Base-by-base conservation (phyloP, 2,888 invertebrate genomes). In the Cacoxenus indagator region DNA sequence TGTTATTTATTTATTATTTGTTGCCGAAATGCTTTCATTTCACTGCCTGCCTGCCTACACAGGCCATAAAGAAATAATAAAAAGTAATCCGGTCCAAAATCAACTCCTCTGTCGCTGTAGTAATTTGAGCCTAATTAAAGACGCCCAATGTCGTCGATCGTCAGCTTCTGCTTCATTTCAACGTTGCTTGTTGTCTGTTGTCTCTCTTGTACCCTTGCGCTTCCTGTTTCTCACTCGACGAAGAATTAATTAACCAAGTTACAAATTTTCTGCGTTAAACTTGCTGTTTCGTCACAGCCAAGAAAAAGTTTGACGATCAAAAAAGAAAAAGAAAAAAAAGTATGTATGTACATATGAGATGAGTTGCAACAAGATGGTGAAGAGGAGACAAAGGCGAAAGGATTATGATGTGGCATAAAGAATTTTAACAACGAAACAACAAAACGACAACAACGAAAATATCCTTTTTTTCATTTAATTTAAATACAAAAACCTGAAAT, bases 211-310 rank as follows among this genome's bases (percentile, higher is more conserved):
- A 4, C 31, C 31, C 9, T 4, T 9, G 5, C 31, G 37, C 37
- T 37, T 37, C 37, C 37, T 37, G 37, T 37, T 11, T 37, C 9
- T 11, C 37, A n/a, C n/a, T n/a, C 37, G 14, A 37, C 5, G 37
- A 37, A 14, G 27, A 4, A 57, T 57, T 57, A 57, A 57, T 57
- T 57, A 27, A 8, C 26, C 57, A 24, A 27, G 6, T 69, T 62
- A 71, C 71, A 69, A 71, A 73, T 71, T 71, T 70, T 71, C 68
- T 71, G 73, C 70, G 68, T 71, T 68, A 70, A 73, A 71, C 70
- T 69, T 66, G 67, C 62, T 73, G 67, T 70, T 73, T 70, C 70
- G 73, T 73, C 73, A 73, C 73, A 70, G 66, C 24, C 14, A 37
- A 37, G 2, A 4, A n/a, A n/a, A n/a, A n/a, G n/a, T n/a, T 37